These are phyloP conservation scores for Pygocentrus nattereri DNA, from an alignment of 2,797 vertebrate genomes.

Conservation along the genomic window DNA sequence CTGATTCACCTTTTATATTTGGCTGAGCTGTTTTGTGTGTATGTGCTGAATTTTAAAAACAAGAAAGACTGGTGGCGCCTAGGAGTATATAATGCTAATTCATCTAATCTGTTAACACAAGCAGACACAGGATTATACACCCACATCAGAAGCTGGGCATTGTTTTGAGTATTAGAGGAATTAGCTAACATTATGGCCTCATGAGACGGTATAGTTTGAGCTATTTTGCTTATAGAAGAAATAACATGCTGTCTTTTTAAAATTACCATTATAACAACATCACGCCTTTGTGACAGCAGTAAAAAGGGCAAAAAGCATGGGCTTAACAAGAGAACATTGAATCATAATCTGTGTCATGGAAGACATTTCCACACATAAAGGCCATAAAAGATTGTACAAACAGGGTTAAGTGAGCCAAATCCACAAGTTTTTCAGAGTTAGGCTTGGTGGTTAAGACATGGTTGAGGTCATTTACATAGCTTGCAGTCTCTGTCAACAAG, in stretches of 20 bases:
- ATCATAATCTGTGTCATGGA: conserved; percentile 31
- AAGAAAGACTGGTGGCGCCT: no score
- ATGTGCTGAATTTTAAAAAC: background rate
- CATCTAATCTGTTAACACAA: no score
- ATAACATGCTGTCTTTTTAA: background rate
- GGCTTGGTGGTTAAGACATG: conserved; percentile 6
- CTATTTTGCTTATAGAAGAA: background rate
- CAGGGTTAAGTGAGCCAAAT: conserved; percentile 30
- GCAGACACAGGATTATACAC: background rate
- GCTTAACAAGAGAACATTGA: background rate
- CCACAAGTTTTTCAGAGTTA: background rate
- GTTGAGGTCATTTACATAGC: conserved; percentile 30
- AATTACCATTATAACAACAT: background rate
- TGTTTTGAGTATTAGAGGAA: conserved; percentile 21
- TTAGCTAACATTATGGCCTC: background rate
- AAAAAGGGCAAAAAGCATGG: background rate
- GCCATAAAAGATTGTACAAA: conserved; percentile 27
- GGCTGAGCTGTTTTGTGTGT: background rate
- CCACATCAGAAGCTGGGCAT: background rate
- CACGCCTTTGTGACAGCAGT: background rate
- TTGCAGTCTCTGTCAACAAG: conserved; percentile 29
- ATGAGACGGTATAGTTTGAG: background rate
- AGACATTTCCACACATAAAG: conserved; percentile 38
- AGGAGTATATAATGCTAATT: no score
- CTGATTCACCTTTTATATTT: background rate